phyloP scores from a whole-genome alignment of 2,113 vertebrate genomes.

The Jaculus jaculus region DNA sequence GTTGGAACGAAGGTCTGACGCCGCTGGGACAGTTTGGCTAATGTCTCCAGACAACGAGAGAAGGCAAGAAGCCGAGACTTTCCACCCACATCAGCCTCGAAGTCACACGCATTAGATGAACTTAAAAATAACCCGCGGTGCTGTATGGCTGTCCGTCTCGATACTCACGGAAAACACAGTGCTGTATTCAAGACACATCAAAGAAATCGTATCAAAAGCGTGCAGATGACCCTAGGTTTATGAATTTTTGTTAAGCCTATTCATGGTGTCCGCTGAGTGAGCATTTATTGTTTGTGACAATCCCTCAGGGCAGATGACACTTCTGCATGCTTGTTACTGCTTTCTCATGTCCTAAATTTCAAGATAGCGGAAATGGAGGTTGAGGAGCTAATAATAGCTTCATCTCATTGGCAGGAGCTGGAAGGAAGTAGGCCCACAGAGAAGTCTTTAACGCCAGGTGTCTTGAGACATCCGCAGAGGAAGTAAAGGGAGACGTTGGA shows the following conservation, averaged over 20 bases:
- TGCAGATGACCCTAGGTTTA: constrained; percentile 62
- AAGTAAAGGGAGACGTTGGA: background rate
- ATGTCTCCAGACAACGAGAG: constrained; percentile 11
- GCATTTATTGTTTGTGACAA: constrained; percentile 71
- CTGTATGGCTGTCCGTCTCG: constrained; percentile 58
- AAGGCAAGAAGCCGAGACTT: background rate
- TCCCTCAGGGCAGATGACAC: constrained; percentile 58
- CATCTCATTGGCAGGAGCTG: constrained; percentile 12
- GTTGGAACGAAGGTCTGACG: background rate
- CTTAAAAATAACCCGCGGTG: constrained; percentile 72
- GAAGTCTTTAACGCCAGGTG: background rate
- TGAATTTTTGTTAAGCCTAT: constrained; percentile 59
- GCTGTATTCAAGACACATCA: constrained; percentile 72
- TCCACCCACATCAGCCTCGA: background rate
- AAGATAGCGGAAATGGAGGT: constrained; percentile 49
- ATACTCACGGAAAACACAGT: constrained; percentile 51
- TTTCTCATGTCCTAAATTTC: constrained; percentile 66
- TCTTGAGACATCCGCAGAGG: constrained; percentile 35
- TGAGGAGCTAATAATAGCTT: constrained; percentile 72
- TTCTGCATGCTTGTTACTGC: constrained; percentile 65
- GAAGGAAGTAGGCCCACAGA: background rate
- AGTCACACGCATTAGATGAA: constrained; percentile 60
- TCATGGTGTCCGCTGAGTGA: constrained; percentile 57
- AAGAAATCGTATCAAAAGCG: constrained; percentile 72
- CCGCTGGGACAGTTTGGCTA: background rate